phyloP scores from a whole-genome alignment of 2,888 invertebrate species.

The Meteorus cinctellus region DNA sequence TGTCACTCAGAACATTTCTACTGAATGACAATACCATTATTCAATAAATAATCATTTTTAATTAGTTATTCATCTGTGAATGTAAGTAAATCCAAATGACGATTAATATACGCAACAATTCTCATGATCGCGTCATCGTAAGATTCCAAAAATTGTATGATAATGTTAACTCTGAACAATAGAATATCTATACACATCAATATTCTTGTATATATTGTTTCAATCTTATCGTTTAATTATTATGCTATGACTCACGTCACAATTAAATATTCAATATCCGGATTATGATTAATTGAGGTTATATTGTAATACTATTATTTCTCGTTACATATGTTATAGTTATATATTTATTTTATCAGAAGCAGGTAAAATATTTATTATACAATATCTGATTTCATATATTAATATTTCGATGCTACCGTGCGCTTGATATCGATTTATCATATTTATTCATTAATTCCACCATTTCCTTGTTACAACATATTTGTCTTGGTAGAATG shows the following conservation, averaged over 20 bases:
- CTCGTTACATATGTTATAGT: background rate
- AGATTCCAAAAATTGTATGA: background rate
- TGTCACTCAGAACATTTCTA: too few species aligned
- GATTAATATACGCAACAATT: background rate
- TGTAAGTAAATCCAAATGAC: background rate
- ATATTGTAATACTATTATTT: background rate
- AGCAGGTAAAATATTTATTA: too few species aligned
- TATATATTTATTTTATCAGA: too few species aligned
- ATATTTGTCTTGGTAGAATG: too few species aligned
- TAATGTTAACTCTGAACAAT: background rate
- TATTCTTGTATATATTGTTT: background rate
- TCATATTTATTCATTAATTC: too few species aligned
- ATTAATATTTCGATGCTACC: too few species aligned
- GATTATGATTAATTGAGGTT: background rate
- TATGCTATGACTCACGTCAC: background rate
- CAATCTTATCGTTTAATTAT: background rate
- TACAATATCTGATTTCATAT: too few species aligned
- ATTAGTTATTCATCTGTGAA: background rate
- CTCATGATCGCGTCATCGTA: background rate
- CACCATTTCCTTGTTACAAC: too few species aligned
- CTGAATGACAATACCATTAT: background rate
- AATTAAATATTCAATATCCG: background rate
- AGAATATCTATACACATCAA: background rate
- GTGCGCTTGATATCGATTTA: too few species aligned
- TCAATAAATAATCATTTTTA: background rate